phyloP scores from a whole-genome alignment of 2,888 invertebrate species.

The Adelognathus sp. region DNA sequence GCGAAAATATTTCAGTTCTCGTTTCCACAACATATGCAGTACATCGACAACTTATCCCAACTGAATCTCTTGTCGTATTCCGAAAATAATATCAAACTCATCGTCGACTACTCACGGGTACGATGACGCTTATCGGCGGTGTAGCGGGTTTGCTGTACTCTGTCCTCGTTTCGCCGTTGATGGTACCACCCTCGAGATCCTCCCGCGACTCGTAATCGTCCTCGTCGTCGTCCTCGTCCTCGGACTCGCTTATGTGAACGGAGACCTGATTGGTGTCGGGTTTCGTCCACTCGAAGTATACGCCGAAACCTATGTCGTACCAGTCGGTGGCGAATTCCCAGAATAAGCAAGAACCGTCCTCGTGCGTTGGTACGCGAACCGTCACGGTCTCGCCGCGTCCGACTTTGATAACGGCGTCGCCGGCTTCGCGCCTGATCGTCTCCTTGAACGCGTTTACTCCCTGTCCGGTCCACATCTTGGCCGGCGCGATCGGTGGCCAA shows the following conservation, averaged over 20 bases:
- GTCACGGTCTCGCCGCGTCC: slow-evolving; percentile 99
- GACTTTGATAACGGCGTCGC: slow-evolving; percentile 95
- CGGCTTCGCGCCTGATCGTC: slow-evolving; percentile 89
- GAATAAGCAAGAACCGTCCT: slow-evolving; percentile 95
- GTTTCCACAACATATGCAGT: too few relatives aligned
- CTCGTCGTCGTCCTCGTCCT: slow-evolving; percentile 93
- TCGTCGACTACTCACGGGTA: slow-evolving; percentile 77
- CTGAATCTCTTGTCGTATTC: too few relatives aligned
- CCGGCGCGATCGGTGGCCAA: slow-evolving; percentile 85
- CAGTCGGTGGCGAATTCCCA: slow-evolving; percentile 99
- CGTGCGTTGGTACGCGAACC: slow-evolving; percentile 97
- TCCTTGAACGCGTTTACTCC: slow-evolving; percentile 96
- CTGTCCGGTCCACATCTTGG: slow-evolving; percentile 98
- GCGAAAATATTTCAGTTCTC: too few relatives aligned
- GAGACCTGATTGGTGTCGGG: slow-evolving; percentile 92
- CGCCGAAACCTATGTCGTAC: slow-evolving; percentile 98
- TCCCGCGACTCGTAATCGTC: slow-evolving; percentile 84
- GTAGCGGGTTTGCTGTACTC: slow-evolving; percentile 74
- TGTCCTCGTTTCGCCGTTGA: slow-evolving; percentile 67
- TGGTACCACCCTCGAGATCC: slow-evolving; percentile 82
- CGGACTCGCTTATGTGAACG: slow-evolving; percentile 97
- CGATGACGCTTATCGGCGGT: slow-evolving; percentile 76
- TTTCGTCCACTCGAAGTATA: slow-evolving; percentile 99
- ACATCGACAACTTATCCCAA: too few relatives aligned
- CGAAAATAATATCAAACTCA: too few relatives aligned